Evolutionary conservation across 2,888 invertebrate species (phyloP).

Genomic region (Stenchaetothrips biformis): DNA sequence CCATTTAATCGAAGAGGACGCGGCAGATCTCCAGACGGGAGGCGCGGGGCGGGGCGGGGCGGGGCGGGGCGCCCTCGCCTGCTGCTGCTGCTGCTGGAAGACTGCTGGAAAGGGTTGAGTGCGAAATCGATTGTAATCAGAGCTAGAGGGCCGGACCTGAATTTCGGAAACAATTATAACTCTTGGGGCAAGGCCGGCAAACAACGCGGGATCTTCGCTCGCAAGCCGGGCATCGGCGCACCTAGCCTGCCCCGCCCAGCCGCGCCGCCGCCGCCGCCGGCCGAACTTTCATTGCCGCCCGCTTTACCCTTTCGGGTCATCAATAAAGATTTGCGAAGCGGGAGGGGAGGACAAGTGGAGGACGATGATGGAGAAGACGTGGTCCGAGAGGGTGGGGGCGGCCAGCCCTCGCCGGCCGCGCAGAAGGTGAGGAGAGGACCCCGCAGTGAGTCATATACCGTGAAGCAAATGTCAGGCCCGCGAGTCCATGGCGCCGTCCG

Average conservation of each 20-base stretch:
- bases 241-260: neutral
- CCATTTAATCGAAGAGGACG: constrained; percentile 15
- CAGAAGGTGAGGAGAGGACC: too few relatives aligned
- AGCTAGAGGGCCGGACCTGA: neutral
- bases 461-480: neutral
- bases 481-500: neutral
- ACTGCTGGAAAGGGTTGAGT: neutral
- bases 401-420: neutral
- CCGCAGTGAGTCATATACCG: neutral
- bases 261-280: neutral
- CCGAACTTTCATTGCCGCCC: constrained; percentile 18
- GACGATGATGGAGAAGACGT: neutral
- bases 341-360: neutral
- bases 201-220: too few relatives aligned
- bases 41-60: neutral
- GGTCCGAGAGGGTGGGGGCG: neutral
- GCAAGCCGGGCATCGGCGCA: too few relatives aligned
- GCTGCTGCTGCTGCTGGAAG: neutral
- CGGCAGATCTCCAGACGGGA: neutral
- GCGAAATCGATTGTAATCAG: constrained; percentile 22
- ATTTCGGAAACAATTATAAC: too few relatives aligned
- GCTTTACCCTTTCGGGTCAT: constrained; percentile 23
- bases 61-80: neutral
- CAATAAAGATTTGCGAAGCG: constrained; percentile 8
- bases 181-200: too few relatives aligned